Evolutionary conservation across 2,113 vertebrate genomes (phyloP), one percentile per base, ranked within the genome.

Genomic region (Calonectris borealis): DNA sequence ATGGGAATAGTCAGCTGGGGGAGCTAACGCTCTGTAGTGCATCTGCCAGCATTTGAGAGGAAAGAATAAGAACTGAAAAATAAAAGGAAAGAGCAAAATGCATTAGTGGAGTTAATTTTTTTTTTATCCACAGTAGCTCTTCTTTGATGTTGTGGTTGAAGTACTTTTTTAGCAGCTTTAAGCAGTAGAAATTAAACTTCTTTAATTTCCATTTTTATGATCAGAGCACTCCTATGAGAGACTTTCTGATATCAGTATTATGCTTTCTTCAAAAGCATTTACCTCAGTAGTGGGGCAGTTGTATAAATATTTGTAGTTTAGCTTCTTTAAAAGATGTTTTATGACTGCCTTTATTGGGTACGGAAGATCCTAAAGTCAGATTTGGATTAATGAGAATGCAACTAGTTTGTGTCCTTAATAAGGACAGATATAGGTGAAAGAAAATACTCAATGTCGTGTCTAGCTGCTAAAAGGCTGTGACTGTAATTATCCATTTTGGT

Each of bases 1-100:
- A 42, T 79, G 60, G 78, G 36, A 97, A 93, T 54, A 94, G 94
- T 96, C 98, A 97, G 89, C 1, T 97, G 98, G 97, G 97, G 98
- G 98, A 97, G 97, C 98, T 96, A 93, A 94, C 44, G 93, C 80
- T 95, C 97, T 81, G 36, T 24, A 34, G 34, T 94, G 88, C 21
- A 70, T 65, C 60, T 95, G 61, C 21, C 29, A 80, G 26, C 24
- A 12, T 49, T 65, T 52, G 58, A 78, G 26, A 19, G 40, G 58
- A 51, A 85, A 40, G 61, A 86, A 4, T 85, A 68, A 76, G 36
- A 83, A 52, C 49, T 80, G 29, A 19, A 69, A 93, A 95, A 92
- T 90, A 32, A 88, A 78, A 77, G 44, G 77, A 87, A 92, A 75
- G 49, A 76, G 49, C 82, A 94, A 93, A 92, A 86, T 81, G 52